Conservation (phyloP, 2,113 vertebrate species). For the Zingel zingel region DNA sequence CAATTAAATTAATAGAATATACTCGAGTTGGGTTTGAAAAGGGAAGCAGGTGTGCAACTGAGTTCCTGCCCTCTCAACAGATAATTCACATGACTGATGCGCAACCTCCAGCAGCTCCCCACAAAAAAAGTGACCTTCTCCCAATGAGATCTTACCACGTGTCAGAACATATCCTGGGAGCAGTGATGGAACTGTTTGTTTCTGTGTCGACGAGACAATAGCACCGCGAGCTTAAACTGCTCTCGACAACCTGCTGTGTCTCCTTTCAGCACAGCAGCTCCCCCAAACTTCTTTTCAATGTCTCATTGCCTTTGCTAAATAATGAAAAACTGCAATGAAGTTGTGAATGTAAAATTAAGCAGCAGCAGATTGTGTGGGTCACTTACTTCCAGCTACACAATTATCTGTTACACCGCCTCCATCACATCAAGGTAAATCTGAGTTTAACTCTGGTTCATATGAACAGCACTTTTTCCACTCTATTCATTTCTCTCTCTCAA, state of each 20-base stretch:
- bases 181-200: constrained; percentile 81
- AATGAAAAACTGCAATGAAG: constrained; percentile 56
- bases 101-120: constrained; percentile 70
- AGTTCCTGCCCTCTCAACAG: constrained; percentile 59
- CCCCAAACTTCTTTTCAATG: constrained; percentile 56
- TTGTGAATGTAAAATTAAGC: constrained; percentile 69
- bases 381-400: constrained; percentile 45
- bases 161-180: constrained; percentile 70
- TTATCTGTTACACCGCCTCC: constrained; percentile 51
- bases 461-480: not conserved
- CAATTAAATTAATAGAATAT: constrained; percentile 46
- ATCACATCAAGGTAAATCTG: constrained; percentile 62
- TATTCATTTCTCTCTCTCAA: constrained; percentile 25
- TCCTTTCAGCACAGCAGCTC: constrained; percentile 29
- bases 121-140: constrained; percentile 73
- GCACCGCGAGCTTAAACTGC: constrained; percentile 48
- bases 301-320: constrained; percentile 63
- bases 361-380: constrained; percentile 29
- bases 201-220: constrained; percentile 68
- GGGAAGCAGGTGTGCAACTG: constrained; percentile 66
- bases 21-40: constrained; percentile 43
- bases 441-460: constrained; percentile 57
- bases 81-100: constrained; percentile 78
- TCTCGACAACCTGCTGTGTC: constrained; percentile 62
- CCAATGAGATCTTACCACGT: constrained; percentile 68